Conservation (phyloP, 2,888 invertebrate species). For the Ypsolopha scabrella region DNA sequence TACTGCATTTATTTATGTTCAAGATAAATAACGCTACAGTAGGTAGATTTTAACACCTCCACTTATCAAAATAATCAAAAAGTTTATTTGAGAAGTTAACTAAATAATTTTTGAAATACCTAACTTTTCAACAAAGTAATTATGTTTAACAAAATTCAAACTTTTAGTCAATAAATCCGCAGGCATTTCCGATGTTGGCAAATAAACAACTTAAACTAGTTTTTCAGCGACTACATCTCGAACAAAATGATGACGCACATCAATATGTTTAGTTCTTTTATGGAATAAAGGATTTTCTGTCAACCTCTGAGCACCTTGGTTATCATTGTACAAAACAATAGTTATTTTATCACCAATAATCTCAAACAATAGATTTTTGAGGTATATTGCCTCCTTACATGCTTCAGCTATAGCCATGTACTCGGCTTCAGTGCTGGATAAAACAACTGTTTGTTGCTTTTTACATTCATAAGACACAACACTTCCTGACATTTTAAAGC, state of each 20-base stretch:
- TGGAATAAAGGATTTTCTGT: not conserved
- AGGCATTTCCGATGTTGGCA: not conserved
- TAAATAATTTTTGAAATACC: too few relatives aligned
- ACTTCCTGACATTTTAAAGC: conserved; percentile 2
- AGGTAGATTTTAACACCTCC: too few relatives aligned
- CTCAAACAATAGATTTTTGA: conserved; percentile 2
- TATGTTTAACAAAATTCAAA: too few relatives aligned
- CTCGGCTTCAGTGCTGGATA: conserved; percentile 5
- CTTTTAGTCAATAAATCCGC: conserved; percentile 1
- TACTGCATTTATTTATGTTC: too few relatives aligned
- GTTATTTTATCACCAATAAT: not conserved
- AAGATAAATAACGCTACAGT: too few relatives aligned
- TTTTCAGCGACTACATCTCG: not conserved
- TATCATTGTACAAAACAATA: not conserved
- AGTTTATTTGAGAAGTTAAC: too few relatives aligned
- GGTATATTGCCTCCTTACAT: conserved; percentile 4
- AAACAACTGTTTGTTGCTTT: conserved; percentile 2
- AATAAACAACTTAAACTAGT: not conserved
- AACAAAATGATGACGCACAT: not conserved
- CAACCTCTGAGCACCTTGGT: not conserved
- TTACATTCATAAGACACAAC: conserved; percentile 1
- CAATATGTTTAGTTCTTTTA: conserved; percentile 1
- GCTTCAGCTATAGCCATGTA: conserved; percentile 4
- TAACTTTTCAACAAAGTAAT: too few relatives aligned
- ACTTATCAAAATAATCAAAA: too few relatives aligned